Percentiles rank a stretch among this genome's conserved stretches.
These are phyloP conservation scores for Mythimna ferrago DNA, from an alignment of 2,888 invertebrate genomes.

Conservation along the genomic window DNA sequence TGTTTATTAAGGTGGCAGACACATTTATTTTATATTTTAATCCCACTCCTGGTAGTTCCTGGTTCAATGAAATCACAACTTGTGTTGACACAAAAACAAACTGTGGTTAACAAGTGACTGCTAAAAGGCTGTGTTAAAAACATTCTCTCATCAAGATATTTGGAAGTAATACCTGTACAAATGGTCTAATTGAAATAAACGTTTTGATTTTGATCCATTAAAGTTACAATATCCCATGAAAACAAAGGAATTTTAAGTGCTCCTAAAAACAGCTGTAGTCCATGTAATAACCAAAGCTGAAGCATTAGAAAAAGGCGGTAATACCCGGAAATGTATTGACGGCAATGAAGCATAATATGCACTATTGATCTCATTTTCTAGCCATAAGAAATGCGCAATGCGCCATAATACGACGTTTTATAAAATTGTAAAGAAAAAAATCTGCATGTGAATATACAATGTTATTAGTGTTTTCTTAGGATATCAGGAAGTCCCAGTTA, in stretches of 20 bases:
- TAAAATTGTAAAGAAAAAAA: background rate
- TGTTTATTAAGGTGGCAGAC: background rate
- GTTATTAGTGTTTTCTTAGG: background rate
- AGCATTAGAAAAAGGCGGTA: slow-evolving; percentile 21
- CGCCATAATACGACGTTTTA: slow-evolving; percentile 32
- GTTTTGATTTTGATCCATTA: slow-evolving; percentile 14
- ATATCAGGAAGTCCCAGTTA: background rate
- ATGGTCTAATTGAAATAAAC: slow-evolving; percentile 15
- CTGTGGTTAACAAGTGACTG: slow-evolving; percentile 20
- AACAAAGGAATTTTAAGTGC: background rate
- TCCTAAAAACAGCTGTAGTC: slow-evolving; percentile 1
- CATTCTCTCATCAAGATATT: background rate
- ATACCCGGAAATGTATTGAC: slow-evolving; percentile 24
- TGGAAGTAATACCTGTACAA: background rate
- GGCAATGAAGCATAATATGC: slow-evolving; percentile 50
- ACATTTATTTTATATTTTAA: background rate
- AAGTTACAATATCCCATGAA: background rate
- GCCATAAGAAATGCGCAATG: slow-evolving; percentile 53
- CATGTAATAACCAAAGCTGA: background rate
- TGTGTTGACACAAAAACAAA: background rate
- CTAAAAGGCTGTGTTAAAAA: slow-evolving; percentile 21
- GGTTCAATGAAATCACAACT: background rate
- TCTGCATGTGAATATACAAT: background rate
- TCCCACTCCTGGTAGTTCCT: background rate
- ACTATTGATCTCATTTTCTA: slow-evolving; percentile 46